These are phyloP conservation scores for Lepus europaeus DNA, from an alignment of 2,113 vertebrate species.

Conservation along the genomic window DNA sequence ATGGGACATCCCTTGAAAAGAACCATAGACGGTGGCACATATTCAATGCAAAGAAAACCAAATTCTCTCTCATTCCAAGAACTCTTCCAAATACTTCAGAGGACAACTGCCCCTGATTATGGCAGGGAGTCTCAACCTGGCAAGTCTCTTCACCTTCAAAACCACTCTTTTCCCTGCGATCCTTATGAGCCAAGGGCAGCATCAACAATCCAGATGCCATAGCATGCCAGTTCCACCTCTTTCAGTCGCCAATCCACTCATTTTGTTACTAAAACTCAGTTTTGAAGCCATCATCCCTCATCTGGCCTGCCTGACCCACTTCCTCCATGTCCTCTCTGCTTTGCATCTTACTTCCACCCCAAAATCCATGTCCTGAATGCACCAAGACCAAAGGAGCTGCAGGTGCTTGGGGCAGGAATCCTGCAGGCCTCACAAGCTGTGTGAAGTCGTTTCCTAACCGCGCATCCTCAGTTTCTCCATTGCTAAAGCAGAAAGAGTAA, in stretches of 20 bases:
- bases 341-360: not conserved
- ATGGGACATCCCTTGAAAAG: not conserved
- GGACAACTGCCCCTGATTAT: not conserved
- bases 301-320: not conserved
- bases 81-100: constrained; percentile 1
- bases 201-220: not conserved
- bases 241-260: not conserved
- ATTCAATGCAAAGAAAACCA: not conserved
- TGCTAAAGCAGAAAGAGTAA: not conserved
- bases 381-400: not conserved
- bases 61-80: not conserved
- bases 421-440: not conserved
- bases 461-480: not conserved
- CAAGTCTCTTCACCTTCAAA: not conserved
- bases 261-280: not conserved
- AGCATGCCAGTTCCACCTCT: not conserved
- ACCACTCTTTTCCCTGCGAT: not conserved
- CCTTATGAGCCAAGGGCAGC: no score
- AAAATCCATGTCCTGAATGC: not conserved
- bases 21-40: not conserved
- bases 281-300: constrained; percentile 20
- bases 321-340: not conserved
- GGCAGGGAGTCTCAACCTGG: not conserved
- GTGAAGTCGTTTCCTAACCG: not conserved
- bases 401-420: not conserved